These are phyloP conservation scores for Metallyticus violacea DNA, from an alignment of 2,888 invertebrate genomes.

Conservation along the genomic window DNA sequence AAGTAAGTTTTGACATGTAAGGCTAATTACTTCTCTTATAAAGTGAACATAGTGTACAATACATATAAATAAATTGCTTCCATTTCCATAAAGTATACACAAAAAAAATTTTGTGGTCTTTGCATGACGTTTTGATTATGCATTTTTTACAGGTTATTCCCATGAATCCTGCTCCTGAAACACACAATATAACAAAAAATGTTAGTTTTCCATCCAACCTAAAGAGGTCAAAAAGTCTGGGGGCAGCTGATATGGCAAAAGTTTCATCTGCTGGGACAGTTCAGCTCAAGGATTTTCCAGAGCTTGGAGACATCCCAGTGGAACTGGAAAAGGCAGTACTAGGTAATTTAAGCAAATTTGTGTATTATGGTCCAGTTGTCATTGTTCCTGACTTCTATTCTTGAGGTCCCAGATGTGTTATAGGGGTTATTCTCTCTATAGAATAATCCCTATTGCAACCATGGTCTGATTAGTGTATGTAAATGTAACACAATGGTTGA, in stretches of 20 bases:
- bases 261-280: constrained; percentile 46
- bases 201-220: constrained; percentile 45
- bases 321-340: constrained; percentile 70
- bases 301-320: constrained; percentile 70
- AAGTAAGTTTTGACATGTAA: too few relatives aligned
- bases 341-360: not conserved
- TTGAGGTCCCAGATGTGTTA: too few relatives aligned
- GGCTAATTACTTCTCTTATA: too few relatives aligned
- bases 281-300: constrained; percentile 62
- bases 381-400: too few relatives aligned
- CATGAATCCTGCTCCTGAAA: not conserved
- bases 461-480: too few relatives aligned
- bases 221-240: constrained; percentile 80
- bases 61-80: too few relatives aligned
- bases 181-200: not conserved
- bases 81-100: not conserved
- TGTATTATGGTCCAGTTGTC: not conserved
- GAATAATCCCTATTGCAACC: too few relatives aligned
- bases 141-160: not conserved
- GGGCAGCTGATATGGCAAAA: constrained; percentile 65
- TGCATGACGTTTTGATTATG: not conserved
- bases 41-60: too few relatives aligned
- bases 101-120: too few relatives aligned
- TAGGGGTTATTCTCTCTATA: too few relatives aligned
- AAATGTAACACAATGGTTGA: too few relatives aligned